phyloP scores from a whole-genome alignment of 2,113 vertebrate species.

The Corydoras maculifer region DNA sequence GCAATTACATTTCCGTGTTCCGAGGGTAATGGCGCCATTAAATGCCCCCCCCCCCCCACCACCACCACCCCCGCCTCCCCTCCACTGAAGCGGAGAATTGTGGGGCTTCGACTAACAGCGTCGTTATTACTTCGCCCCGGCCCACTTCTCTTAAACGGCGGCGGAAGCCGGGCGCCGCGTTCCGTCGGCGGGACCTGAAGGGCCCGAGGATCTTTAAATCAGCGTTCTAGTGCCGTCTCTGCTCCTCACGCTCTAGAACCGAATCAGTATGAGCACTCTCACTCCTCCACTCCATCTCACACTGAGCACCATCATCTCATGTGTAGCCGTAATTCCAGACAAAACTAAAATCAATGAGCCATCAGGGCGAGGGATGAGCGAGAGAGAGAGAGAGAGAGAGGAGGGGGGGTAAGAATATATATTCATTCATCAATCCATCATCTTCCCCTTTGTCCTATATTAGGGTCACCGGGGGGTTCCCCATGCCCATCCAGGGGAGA shows the following conservation, averaged over 20 bases:
- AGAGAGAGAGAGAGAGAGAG: not conserved
- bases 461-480: too few species aligned
- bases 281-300: conserved; percentile 12
- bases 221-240: not conserved
- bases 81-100: too few species aligned
- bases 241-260: not conserved
- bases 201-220: not conserved
- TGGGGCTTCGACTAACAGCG: not conserved
- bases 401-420: too few species aligned
- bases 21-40: not conserved
- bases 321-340: conserved; percentile 19
- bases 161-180: too few species aligned
- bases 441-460: too few species aligned
- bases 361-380: conserved; percentile 15
- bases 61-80: too few species aligned
- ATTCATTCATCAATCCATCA: too few species aligned
- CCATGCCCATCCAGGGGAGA: too few species aligned
- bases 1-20: not conserved
- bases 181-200: not conserved
- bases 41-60: not conserved
- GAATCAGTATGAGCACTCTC: not conserved
- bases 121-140: too few species aligned
- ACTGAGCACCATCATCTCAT: conserved; percentile 29
- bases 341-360: conserved; percentile 33
- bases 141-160: not conserved